These are phyloP conservation scores for Orthosia incerta DNA, from an alignment of 2,888 invertebrate species.

Conservation along the genomic window DNA sequence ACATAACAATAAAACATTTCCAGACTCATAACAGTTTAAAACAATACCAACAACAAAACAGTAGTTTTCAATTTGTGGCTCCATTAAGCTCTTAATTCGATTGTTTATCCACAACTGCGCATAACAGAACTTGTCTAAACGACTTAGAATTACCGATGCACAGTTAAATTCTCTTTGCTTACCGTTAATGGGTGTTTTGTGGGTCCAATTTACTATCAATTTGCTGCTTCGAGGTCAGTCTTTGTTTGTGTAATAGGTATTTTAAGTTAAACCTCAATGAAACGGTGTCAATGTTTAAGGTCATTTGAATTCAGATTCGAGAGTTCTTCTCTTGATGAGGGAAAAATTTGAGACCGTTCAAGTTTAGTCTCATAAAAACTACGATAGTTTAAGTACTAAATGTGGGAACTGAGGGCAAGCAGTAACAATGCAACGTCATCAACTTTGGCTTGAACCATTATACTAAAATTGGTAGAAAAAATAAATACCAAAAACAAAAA, in stretches of 20 bases:
- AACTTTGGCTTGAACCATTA: too few species aligned
- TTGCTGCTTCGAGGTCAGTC: conserved; percentile 43
- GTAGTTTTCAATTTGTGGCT: conserved; percentile 81
- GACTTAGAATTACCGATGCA: conserved; percentile 67
- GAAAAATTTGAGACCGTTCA: too few species aligned
- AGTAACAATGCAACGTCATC: too few species aligned
- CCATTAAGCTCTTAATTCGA: conserved; percentile 81
- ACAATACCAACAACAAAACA: conserved; percentile 75
- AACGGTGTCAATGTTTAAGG: conserved; percentile 1
- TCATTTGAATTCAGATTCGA: neutral
- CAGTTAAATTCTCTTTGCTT: conserved; percentile 57
- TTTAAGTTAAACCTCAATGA: conserved; percentile 9
- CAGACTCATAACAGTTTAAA: conserved; percentile 47
- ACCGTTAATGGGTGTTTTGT: conserved; percentile 57
- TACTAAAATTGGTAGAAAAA: too few species aligned
- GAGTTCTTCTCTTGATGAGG: too few species aligned
- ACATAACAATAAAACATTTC: conserved; percentile 12
- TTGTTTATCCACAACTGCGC: conserved; percentile 75
- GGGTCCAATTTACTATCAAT: conserved; percentile 54
- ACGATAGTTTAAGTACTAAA: too few species aligned
- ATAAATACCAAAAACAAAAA: neutral
- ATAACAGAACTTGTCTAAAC: conserved; percentile 78
- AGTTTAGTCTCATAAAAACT: too few species aligned
- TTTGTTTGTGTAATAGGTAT: conserved; percentile 43
- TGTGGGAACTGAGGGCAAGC: too few species aligned